Evolutionary conservation across 2,113 vertebrate species (phyloP).

Genomic region (Pelecanoides urinatrix): DNA sequence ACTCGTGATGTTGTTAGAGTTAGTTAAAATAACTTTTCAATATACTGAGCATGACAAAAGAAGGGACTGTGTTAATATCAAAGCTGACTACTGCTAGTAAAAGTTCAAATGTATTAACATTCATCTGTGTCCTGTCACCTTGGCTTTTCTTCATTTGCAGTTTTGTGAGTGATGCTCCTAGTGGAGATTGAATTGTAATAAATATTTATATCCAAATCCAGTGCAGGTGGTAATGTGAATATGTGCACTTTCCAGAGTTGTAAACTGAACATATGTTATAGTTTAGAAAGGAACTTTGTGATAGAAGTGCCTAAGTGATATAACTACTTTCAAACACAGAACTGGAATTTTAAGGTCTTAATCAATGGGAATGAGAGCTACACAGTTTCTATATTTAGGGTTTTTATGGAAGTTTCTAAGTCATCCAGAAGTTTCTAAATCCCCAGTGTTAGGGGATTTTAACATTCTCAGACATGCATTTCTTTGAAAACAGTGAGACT

Average conservation of each 20-base stretch:
- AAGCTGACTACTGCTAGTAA: neutral
- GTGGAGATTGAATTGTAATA: neutral
- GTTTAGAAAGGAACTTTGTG: neutral
- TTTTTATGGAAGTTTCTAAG: neutral
- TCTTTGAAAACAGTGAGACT: neutral
- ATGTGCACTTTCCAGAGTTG: neutral
- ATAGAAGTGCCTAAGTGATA: neutral
- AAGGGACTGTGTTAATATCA: neutral
- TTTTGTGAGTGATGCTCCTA: neutral
- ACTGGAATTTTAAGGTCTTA: neutral
- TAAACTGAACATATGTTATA: neutral
- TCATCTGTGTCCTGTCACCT: slow-evolving; percentile 20
- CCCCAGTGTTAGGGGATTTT: neutral
- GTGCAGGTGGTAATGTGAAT: neutral
- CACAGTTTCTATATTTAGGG: neutral
- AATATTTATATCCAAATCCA: neutral
- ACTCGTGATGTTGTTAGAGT: neutral
- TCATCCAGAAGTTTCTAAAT: neutral
- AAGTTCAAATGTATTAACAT: slow-evolving; percentile 23
- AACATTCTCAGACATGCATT: neutral
- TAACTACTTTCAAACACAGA: neutral
- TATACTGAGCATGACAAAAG: slow-evolving; percentile 5
- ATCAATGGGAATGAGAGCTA: neutral
- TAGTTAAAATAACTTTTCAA: slow-evolving; percentile 46
- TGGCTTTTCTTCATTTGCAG: neutral